These are phyloP conservation scores for Ruditapes philippinarum DNA, from an alignment of 1,140 invertebrate genomes.

Conservation along the genomic window DNA sequence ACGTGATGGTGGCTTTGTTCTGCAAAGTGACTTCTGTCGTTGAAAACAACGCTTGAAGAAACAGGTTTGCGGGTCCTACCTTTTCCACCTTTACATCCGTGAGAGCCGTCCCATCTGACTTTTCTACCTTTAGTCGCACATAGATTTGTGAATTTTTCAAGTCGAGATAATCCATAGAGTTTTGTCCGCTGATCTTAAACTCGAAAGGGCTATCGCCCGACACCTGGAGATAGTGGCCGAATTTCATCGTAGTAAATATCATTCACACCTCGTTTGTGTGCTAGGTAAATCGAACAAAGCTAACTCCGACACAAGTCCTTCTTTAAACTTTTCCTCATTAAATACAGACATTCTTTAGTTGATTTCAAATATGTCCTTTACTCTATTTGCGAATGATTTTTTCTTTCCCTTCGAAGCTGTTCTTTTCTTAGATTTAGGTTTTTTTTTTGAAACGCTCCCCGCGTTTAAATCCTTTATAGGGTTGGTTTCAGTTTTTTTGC, in stretches of 20 bases:
- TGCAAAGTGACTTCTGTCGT: conserved; percentile 54
- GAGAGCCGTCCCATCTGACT: conserved; percentile 13
- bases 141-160: conserved; percentile 50
- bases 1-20: conserved; percentile 36
- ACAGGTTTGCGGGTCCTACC: conserved; percentile 50
- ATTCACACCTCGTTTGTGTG: conserved; percentile 34
- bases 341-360: conserved; percentile 18
- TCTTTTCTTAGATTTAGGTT: no score
- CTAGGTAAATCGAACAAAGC: conserved; percentile 41
- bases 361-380: conserved; percentile 6
- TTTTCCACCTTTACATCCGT: background rate
- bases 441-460: no score
- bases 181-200: conserved; percentile 53
- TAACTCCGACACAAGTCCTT: conserved; percentile 28
- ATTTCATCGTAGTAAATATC: conserved; percentile 46
- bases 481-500: no score
- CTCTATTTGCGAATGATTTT: background rate
- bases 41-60: conserved; percentile 61
- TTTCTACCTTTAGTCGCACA: background rate
- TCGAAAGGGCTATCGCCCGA: conserved; percentile 56
- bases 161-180: conserved; percentile 47
- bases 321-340: conserved; percentile 25
- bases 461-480: no score
- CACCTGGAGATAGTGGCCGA: conserved; percentile 12
- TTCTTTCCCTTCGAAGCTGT: background rate